Conservation (phyloP, 2,113 vertebrate genomes). For the Progne subis region DNA sequence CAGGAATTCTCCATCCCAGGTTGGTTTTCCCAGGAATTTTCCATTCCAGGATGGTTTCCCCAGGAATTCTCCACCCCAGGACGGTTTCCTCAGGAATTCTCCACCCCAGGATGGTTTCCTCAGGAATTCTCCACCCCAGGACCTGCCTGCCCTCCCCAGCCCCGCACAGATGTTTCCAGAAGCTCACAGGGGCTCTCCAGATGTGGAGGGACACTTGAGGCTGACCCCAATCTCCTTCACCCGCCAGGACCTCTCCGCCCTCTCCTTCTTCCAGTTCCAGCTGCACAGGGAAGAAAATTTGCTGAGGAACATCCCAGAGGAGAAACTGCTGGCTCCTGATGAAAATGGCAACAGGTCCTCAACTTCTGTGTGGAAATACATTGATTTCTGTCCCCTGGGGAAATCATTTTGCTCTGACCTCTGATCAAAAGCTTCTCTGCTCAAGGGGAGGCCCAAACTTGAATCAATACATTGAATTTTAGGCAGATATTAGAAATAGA, state of each 20-base stretch:
- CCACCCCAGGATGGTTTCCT: fast-evolving
- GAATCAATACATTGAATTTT: background rate
- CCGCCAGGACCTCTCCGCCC: constrained; percentile 29
- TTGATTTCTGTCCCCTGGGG: background rate
- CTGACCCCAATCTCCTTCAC: background rate
- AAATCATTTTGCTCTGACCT: background rate
- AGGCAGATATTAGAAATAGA: background rate
- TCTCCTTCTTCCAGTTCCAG: constrained; percentile 81
- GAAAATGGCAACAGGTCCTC: constrained; percentile 75
- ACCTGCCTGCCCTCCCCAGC: background rate
- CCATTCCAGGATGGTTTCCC: fast-evolving
- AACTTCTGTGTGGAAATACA: background rate
- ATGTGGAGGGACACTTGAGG: background rate
- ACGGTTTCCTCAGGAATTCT: fast-evolving
- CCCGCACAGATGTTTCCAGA: background rate
- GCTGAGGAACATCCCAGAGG: constrained; percentile 61
- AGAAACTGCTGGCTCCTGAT: constrained; percentile 70
- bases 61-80: fast-evolving
- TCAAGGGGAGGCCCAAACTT: background rate
- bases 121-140: background rate
- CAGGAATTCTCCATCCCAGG: background rate
- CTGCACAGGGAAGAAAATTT: constrained; percentile 74
- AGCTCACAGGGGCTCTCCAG: background rate
- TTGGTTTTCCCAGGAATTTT: background rate
- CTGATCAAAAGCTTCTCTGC: background rate